Base-by-base conservation (phyloP, 30 jellyfish, hydroid and myxozoan species). In the Aurelia sp. region DNA sequence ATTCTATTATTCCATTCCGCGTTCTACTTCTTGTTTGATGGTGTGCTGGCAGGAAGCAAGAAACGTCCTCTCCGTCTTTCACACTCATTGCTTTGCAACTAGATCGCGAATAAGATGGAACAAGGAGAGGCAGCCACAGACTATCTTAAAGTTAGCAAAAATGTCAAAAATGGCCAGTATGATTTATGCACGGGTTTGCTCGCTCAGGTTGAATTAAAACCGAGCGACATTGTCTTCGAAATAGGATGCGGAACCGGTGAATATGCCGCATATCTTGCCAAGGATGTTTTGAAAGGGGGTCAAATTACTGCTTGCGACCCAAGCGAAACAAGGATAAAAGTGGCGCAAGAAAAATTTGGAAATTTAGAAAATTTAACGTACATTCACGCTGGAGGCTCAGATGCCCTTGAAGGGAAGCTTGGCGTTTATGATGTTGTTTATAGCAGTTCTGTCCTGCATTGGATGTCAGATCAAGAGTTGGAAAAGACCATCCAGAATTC, bases 191-290 rank as follows among this genome's bases (percentile, higher is more conserved):
- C 9, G 15, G 55, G 55, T 3, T 22, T 74, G 12, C 27, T 74
- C 7, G 85, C 30, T 48, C 19, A 31, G 59, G 20, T 52, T 2
- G 21, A 51, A 4, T 18, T 74, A n/a, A 52, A 74, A n/a, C 62
- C 57, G 27, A 52, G 71, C 31, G 68, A 19, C 37, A 9, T 22
- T 52, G 85, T 74, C 17, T 52, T 74, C 13, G 85, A 74, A 22
- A 50, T 74, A 19, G 85, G 85, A 52, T 74, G 85, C 15, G 85
- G 85, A 50, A 74, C 85, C 7, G 85, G 73, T 6, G 85, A 69
- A 74, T 50, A 37, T 19, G 63, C 85, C 8, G 85, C 85, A 41
- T 53, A 53, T 50, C 30, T 74, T 74, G 85, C 85, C 22, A 48
- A 23, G 35, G 85, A 74, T 48, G 48, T 74, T 55, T 69, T 74